A percentile compares a stretch with the other conserved stretches of the same genome.
phyloP scores from a whole-genome alignment of 2,797 vertebrate genomes.

The Orientallactaga sibirica region DNA sequence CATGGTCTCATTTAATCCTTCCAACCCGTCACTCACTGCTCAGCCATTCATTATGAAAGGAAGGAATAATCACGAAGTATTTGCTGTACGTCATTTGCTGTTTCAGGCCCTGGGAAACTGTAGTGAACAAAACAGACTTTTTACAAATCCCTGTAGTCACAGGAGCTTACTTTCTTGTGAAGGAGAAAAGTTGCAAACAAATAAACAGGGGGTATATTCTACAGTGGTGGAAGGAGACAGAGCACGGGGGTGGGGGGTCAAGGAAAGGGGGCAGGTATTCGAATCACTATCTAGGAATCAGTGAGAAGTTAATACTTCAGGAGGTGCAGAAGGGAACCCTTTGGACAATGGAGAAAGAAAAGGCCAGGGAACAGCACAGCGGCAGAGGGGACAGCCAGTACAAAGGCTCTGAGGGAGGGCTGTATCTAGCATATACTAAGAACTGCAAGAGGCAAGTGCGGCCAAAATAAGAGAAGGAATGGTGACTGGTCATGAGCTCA shows the following conservation, averaged over 20 bases:
- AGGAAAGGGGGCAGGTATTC: not conserved
- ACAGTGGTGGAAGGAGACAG: not conserved
- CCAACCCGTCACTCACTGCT: not conserved
- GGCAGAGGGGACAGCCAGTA: not conserved
- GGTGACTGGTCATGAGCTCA: not conserved
- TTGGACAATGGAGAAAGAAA: not conserved
- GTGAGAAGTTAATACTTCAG: not conserved
- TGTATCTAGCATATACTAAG: not conserved
- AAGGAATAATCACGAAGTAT: conserved; percentile 53
- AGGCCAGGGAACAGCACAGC: not conserved
- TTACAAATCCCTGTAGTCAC: conserved; percentile 34
- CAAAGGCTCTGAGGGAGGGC: not conserved
- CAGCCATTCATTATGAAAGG: conserved; percentile 62
- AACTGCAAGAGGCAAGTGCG: not conserved
- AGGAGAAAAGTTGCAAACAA: conserved; percentile 63
- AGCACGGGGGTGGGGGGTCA: not conserved
- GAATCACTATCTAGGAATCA: not conserved
- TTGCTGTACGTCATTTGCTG: conserved; percentile 49
- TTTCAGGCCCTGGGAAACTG: conserved; percentile 62
- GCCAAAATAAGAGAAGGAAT: not conserved
- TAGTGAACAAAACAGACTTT: conserved; percentile 62
- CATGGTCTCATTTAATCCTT: conserved; percentile 52
- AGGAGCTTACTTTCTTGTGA: conserved; percentile 61
- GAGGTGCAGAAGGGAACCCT: not conserved
- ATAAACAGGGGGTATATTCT: not conserved